These are phyloP conservation scores for Tachina fera DNA, from an alignment of 2,888 invertebrate species.

Conservation along the genomic window DNA sequence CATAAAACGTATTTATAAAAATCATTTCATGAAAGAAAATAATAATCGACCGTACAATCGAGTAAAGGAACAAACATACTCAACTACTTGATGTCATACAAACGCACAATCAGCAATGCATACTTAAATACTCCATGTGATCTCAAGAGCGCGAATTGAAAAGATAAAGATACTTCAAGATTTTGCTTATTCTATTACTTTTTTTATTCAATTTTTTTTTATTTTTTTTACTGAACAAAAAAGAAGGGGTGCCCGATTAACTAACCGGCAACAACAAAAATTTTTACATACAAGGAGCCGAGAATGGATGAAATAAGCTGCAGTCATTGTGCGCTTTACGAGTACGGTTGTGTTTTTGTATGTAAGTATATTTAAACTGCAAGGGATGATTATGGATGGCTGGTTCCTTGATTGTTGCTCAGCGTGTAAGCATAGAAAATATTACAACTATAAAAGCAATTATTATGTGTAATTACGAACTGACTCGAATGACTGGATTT, in stretches of 20 bases:
- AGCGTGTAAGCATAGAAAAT: slow-evolving; percentile 24
- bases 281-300: neutral
- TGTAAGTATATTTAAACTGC: slow-evolving; percentile 19
- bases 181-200: neutral
- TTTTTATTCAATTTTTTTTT: too few relatives aligned
- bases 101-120: slow-evolving; percentile 13
- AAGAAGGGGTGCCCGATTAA: slow-evolving; percentile 53
- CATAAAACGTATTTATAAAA: neutral
- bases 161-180: slow-evolving; percentile 56
- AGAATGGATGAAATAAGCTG: slow-evolving; percentile 13
- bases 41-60: slow-evolving; percentile 24
- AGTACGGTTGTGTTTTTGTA: neutral
- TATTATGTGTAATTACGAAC: slow-evolving; percentile 47
- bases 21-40: neutral
- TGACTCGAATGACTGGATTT: slow-evolving; percentile 41
- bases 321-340: slow-evolving; percentile 38
- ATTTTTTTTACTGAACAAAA: slow-evolving; percentile 28
- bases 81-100: slow-evolving; percentile 49
- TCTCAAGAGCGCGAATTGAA: slow-evolving; percentile 48
- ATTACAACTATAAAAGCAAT: slow-evolving; percentile 45
- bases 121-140: slow-evolving; percentile 24
- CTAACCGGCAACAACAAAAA: neutral
- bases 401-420: slow-evolving; percentile 41
- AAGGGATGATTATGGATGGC: slow-evolving; percentile 52
- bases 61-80: slow-evolving; percentile 44